Base-by-base conservation (phyloP, 2,113 vertebrate genomes). In the Noturus placidus region DNA sequence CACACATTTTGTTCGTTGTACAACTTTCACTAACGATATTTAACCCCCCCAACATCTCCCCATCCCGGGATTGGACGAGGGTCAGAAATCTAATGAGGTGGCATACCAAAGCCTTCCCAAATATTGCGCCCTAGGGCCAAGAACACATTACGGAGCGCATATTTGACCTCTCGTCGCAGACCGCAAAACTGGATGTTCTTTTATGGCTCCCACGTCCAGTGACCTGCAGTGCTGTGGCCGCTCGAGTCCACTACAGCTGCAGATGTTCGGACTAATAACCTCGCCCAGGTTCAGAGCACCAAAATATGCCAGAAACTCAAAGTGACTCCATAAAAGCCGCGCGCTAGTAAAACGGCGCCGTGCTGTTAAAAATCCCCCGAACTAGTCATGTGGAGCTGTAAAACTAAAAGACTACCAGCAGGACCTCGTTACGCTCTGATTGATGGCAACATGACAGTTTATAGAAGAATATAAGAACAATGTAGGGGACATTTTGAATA, bases 301-400 rank as follows among this genome's bases (percentile, higher is more conserved):
- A 88, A 89, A 94, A 91, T 92, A 95, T 93, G 94, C 91, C 85
- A 86, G 95, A 95, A 95, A 96, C 95, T 91, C 94, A 67, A 91
- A 90, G 85, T 88, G 86, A 92, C 92, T 93, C 92, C 89, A 92
- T 94, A 92, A 93, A 95, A 94, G 84, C 82, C 65, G 38, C 19
- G 92, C 84, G 90, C 92, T 86, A 92, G 88, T 35, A 93, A 92
- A 92, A 90, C 89, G 85, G 86, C 86, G 91, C 92, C 87, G 86
- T 87, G 89, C 90, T 65, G 92, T 92, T 91, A 87, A 93, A 93
- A 90, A 93, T 87, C 88, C 90, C 54, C 84, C 84, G 86, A 76
- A 42, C 84, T 65, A 65, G 78, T 59, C 87, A 92, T 91, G 93
- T 85, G 74, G 91, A 81, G 89, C 91, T 91, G 88, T 94, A 94